These are phyloP conservation scores for Madoqua kirkii DNA, from an alignment of 2,113 vertebrate species.

Conservation along the genomic window DNA sequence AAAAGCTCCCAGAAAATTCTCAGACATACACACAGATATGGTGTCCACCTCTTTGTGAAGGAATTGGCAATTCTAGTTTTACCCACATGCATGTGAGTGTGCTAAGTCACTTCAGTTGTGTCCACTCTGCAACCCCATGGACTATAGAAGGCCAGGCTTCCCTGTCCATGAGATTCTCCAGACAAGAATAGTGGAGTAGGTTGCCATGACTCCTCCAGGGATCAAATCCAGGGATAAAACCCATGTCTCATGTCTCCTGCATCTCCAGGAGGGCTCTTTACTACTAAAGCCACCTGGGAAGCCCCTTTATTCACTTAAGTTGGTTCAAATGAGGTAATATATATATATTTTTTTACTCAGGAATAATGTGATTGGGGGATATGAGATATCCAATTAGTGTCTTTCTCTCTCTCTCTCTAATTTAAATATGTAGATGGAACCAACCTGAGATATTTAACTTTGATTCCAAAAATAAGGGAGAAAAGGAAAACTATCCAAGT, in stretches of 20 bases:
- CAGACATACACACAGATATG: not conserved
- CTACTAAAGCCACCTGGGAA: not conserved
- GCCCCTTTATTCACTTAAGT: not conserved
- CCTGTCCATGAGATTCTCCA: not conserved
- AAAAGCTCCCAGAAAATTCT: not conserved
- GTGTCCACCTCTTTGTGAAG: not conserved
- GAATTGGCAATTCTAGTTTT: not conserved
- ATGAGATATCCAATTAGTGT: not conserved
- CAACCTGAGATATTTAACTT: not conserved
- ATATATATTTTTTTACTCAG: not conserved
- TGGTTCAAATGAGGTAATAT: not conserved
- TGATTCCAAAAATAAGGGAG: constrained; percentile 10
- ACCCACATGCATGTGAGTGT: not conserved
- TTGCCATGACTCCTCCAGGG: not conserved
- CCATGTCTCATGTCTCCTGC: not conserved
- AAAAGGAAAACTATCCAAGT: not conserved
- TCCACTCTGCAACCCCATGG: not conserved
- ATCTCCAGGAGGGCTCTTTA: not conserved
- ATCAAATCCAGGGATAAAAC: not conserved
- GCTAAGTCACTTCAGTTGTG: not conserved
- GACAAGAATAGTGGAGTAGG: not conserved
- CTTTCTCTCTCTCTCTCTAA: not conserved
- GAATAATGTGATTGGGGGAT: not conserved
- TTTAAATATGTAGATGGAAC: not conserved
- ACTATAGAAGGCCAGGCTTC: not conserved